These are phyloP conservation scores for Pararge aegeria DNA, from an alignment of 1,140 invertebrate genomes.

Conservation along the genomic window DNA sequence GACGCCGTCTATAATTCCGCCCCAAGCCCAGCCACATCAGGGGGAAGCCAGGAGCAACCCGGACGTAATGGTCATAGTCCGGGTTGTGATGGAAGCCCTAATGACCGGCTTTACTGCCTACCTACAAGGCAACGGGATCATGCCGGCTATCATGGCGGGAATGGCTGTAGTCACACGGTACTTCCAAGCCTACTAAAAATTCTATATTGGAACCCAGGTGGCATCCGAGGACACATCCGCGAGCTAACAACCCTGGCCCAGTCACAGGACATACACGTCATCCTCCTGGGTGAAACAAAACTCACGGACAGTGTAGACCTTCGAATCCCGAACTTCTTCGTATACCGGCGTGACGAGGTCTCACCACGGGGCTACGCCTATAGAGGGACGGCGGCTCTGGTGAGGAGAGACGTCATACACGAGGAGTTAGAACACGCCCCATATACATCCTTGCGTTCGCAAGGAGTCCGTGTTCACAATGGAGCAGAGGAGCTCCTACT, in stretches of 20 bases:
- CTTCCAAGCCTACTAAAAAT: background rate
- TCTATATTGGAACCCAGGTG: conserved; percentile 9
- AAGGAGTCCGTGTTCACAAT: conserved; percentile 2
- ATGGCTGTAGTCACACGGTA: background rate
- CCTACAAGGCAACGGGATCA: background rate
- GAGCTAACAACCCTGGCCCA: background rate
- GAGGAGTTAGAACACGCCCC: background rate
- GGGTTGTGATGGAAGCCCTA: background rate
- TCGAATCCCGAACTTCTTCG: conserved; percentile 5
- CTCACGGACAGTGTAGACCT: background rate
- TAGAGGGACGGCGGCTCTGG: conserved; percentile 4
- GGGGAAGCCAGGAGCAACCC: background rate
- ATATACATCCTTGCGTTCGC: background rate
- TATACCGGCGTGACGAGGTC: conserved; percentile 19
- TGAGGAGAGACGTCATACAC: conserved; percentile 11
- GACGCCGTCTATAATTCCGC: background rate
- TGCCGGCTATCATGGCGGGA: background rate
- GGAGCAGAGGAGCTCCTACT: background rate
- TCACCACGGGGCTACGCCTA: conserved; percentile 8
- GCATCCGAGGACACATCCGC: conserved; percentile 1
- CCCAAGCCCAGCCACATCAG: background rate
- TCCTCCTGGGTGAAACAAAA: conserved; percentile 7
- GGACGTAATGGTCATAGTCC: background rate
- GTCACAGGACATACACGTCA: conserved; percentile 4
- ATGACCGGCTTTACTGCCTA: background rate